These are phyloP conservation scores for Nyleta sp. DNA, from an alignment of 2,888 invertebrate genomes.

Conservation along the genomic window DNA sequence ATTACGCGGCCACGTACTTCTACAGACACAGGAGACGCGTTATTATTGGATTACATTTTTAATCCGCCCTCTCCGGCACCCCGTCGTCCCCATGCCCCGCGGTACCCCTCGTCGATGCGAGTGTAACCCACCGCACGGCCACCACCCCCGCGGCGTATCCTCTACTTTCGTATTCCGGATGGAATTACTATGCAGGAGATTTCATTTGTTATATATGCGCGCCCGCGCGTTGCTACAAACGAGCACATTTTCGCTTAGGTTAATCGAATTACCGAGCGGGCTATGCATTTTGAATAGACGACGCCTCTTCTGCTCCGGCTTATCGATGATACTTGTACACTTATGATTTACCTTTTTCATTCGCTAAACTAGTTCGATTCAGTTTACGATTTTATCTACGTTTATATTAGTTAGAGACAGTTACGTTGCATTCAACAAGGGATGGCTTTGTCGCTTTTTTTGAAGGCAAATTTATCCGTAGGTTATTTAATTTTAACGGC, in stretches of 20 bases:
- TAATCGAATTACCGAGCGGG: conserved; percentile 80
- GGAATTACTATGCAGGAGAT: conserved; percentile 82
- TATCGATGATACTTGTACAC: conserved; percentile 63
- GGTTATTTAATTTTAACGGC: too few species aligned
- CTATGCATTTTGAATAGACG: conserved; percentile 79
- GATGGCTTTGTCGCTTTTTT: conserved; percentile 6
- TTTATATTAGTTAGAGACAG: conserved; percentile 23
- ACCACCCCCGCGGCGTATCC: conserved; percentile 77
- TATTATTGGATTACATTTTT: conserved; percentile 83
- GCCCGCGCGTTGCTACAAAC: conserved; percentile 77
- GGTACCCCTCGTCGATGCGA: conserved; percentile 64
- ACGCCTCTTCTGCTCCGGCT: conserved; percentile 68
- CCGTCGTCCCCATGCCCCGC: conserved; percentile 67
- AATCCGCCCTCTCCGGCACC: conserved; percentile 78
- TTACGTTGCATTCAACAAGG: conserved; percentile 7
- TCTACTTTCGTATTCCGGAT: conserved; percentile 82
- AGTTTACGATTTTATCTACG: conserved; percentile 38
- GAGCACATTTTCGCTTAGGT: conserved; percentile 81
- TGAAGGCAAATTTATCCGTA: too few species aligned
- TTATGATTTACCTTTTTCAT: conserved; percentile 57
- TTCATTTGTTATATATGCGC: conserved; percentile 80
- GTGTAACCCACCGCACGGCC: conserved; percentile 67
- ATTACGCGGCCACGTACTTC: conserved; percentile 71
- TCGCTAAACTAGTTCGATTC: conserved; percentile 42
- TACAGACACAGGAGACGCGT: conserved; percentile 81